Conservation (phyloP, 2,797 vertebrate genomes). For the Fundulus diaphanus region DNA sequence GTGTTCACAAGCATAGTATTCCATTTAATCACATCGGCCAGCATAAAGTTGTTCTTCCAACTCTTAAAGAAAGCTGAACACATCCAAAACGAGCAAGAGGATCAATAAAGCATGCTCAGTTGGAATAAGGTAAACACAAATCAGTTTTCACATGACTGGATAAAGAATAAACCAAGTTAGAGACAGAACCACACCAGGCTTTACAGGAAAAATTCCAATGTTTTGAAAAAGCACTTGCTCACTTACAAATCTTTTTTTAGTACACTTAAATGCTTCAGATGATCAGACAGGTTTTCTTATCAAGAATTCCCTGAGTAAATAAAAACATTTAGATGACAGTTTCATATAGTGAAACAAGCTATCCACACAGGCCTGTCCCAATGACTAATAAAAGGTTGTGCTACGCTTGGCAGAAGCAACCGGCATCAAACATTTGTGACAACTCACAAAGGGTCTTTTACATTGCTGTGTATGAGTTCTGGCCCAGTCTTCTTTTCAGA, state of each 20-base stretch:
- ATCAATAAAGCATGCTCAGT: conserved; percentile 1
- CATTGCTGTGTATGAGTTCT: not conserved
- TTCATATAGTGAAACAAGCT: no score
- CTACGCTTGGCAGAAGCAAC: not conserved
- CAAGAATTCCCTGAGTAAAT: not conserved
- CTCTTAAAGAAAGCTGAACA: conserved; percentile 18
- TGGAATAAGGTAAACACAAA: conserved; percentile 3
- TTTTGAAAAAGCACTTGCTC: not conserved
- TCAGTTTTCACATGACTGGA: not conserved
- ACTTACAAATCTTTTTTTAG: not conserved
- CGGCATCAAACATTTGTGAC: not conserved
- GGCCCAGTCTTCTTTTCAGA: not conserved
- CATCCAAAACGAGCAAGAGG: not conserved
- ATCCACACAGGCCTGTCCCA: not conserved
- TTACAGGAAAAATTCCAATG: conserved; percentile 1
- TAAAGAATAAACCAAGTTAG: conserved; percentile 3
- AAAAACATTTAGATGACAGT: not conserved
- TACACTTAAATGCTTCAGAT: not conserved
- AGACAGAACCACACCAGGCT: not conserved
- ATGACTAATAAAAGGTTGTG: not conserved
- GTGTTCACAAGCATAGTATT: conserved; percentile 25
- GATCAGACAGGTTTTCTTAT: not conserved
- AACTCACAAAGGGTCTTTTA: not conserved
- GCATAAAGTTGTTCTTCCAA: not conserved
- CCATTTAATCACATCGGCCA: conserved; percentile 8